These are phyloP conservation scores for Lacerta viridis DNA, from an alignment of 2,797 vertebrate species.

Conservation along the genomic window DNA sequence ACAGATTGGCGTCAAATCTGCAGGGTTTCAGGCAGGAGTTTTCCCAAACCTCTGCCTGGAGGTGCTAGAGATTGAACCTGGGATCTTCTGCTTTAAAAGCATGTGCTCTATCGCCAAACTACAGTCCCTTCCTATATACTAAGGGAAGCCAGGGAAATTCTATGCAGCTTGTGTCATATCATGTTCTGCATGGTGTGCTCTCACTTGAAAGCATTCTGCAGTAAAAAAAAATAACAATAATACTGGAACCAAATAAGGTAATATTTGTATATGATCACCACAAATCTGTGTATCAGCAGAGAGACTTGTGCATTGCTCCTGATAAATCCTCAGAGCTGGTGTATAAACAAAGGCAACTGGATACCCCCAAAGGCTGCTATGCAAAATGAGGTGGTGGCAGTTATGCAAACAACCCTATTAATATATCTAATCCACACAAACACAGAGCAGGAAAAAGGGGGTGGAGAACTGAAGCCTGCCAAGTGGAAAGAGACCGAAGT, in stretches of 20 bases:
- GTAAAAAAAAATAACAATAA: not conserved
- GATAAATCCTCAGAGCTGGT: not conserved
- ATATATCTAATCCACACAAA: slow-evolving; percentile 62
- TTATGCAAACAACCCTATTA: slow-evolving; percentile 55
- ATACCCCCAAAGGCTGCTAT: not conserved
- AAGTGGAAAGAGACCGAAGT: slow-evolving; percentile 67
- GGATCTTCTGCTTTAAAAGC: not conserved
- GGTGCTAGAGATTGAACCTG: no score
- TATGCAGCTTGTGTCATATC: not conserved
- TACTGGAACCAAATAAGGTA: not conserved
- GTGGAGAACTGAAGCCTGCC: slow-evolving; percentile 45
- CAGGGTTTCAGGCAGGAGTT: not conserved
- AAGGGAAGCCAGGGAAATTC: not conserved
- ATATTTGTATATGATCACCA: not conserved
- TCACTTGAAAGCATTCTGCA: not conserved
- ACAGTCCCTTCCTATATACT: not conserved
- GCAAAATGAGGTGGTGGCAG: slow-evolving; percentile 46
- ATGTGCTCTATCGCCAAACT: not conserved
- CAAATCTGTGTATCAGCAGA: not conserved
- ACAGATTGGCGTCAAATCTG: not conserved
- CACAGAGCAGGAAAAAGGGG: slow-evolving; percentile 57
- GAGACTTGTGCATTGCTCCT: slow-evolving; percentile 12
- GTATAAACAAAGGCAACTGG: slow-evolving; percentile 4
- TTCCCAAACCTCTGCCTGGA: not conserved
- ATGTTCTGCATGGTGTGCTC: not conserved